Conservation (phyloP, 2,797 vertebrate genomes). For the Gymnocypris eckloni region DNA sequence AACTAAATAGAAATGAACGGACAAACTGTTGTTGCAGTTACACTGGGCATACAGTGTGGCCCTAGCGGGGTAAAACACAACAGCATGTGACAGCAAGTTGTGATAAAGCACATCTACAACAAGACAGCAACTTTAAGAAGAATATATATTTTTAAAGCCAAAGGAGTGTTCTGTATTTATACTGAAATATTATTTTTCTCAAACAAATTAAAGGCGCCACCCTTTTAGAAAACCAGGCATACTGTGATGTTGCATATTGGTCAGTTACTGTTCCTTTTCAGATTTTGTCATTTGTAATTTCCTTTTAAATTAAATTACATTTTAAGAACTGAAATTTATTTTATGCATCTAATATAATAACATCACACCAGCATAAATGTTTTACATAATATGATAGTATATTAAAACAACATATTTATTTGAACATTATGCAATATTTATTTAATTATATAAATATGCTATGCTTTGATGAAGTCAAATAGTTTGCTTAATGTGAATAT, state of each 20-base stretch:
- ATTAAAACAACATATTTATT: neutral
- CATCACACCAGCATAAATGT: neutral
- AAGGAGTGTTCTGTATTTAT: neutral
- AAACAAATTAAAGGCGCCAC: neutral
- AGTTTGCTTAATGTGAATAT: neutral
- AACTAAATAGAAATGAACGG: neutral
- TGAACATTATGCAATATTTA: neutral
- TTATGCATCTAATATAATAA: neutral
- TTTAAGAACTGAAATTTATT: neutral
- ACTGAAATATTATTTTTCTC: neutral
- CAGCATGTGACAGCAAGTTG: neutral
- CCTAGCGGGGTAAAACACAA: neutral
- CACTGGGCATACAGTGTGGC: neutral
- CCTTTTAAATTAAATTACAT: no score
- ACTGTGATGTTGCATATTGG: neutral
- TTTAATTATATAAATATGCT: neutral
- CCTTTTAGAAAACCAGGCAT: neutral
- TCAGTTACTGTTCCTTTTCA: neutral
- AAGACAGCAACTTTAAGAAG: neutral
- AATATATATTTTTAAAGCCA: neutral
- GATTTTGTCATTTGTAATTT: neutral
- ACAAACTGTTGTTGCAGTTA: neutral
- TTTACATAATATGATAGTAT: neutral
- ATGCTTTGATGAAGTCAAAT: neutral
- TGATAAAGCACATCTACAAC: neutral